Evolutionary conservation across 2,113 vertebrate genomes (phyloP).

Genomic region (Cyanoliseus patagonus): DNA sequence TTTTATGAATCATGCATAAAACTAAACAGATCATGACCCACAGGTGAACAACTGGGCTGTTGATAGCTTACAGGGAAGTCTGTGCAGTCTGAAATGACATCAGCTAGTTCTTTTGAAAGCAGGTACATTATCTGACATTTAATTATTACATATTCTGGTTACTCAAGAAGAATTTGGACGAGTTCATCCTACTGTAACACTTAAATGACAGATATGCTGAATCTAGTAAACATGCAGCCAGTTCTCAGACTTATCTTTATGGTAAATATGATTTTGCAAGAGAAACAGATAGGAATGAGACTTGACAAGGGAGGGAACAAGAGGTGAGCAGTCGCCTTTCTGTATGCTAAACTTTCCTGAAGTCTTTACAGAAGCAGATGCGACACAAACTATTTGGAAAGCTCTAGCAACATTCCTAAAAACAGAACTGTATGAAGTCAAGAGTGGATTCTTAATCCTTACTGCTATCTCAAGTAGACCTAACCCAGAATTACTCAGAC

Average conservation of each 20-base stretch:
- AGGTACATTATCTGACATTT: conserved; percentile 11
- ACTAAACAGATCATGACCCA: conserved; percentile 15
- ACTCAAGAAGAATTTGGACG: conserved; percentile 33
- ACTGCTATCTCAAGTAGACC: not conserved
- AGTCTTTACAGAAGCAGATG: not conserved
- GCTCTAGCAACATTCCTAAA: not conserved
- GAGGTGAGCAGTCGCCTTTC: not conserved
- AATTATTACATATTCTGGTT: conserved; percentile 27
- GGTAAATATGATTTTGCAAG: conserved; percentile 32
- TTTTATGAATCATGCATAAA: not conserved
- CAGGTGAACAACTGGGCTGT: not conserved
- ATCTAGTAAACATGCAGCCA: not conserved
- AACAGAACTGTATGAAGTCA: not conserved
- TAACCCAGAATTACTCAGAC: not conserved
- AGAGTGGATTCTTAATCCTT: not conserved
- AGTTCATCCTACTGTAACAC: not conserved
- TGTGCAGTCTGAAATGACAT: conserved; percentile 21
- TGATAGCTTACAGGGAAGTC: not conserved
- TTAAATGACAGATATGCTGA: not conserved
- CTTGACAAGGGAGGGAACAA: not conserved
- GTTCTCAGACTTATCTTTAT: conserved; percentile 28
- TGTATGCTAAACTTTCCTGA: not conserved
- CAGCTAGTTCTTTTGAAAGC: conserved; percentile 31
- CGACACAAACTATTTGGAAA: not conserved
- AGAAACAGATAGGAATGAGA: conserved; percentile 17